Evolutionary conservation across 2,888 invertebrate species (phyloP), one percentile per base, ranked within the genome.

Genomic region (Dolomedes plantarius): DNA sequence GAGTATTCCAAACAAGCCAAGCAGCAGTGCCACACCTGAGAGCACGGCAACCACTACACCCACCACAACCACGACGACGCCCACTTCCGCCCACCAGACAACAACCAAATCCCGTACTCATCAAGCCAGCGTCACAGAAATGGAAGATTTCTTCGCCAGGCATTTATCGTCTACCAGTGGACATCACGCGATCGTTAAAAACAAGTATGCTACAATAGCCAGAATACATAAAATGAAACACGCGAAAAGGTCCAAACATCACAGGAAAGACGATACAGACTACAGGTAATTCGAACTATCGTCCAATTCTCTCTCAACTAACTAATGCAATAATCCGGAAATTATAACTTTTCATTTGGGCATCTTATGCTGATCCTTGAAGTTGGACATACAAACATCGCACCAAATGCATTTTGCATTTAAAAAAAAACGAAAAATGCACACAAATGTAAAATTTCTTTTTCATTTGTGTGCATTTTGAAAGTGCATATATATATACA

Each of bases 111-210:
- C 97, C 31, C 95, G 95, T 0, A 96, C 96, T 29, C 94, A 91
- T 28, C 89, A 97, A 90, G 96, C 97, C 90, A 96, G 97, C 0
- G 96, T 97, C 28, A 95, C 96, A 1, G 97, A 97, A 91, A 93
- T 98, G 86, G 96, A 97, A 92, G 97, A 97, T 92, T 93, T 98
- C 90, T 97, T 98, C 94, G 96, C 96, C 92, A 93, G 96, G 50
- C 97, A 97, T 39, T 23, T 77, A n/a, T 75, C 81, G 5, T 28
- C 19, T 0, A 46, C 31, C 0, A 62, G 36, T n/a, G 71, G 64
- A 5, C 77, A 75, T 5, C 41, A 69, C 11, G 79, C 41, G 3
- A 68, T 50, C 36, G 72, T 68, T 11, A 31, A 62, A 32, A 64
- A 83, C 67, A 88, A 83, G 28, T 86, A 77, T 36, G 86, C 86